Base-by-base conservation (phyloP, 1,140 invertebrate genomes). In the Dendroctonus valens region DNA sequence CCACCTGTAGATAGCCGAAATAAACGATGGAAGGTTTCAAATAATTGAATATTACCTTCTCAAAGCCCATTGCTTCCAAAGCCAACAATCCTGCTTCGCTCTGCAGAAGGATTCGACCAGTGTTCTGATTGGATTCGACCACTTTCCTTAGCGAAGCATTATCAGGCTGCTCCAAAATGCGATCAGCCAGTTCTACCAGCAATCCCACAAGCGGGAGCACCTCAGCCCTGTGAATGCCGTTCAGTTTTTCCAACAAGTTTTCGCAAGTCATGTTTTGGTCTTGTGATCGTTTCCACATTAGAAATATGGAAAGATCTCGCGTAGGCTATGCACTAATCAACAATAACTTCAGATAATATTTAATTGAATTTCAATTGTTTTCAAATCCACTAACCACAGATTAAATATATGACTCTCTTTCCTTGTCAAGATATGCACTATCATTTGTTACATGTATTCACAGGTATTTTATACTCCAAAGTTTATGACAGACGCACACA, bases 31-130 rank as follows among this genome's bases (percentile, higher is more conserved):
- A 51, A n/a, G 7, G 50, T 15, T 8, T 12, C 7, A 12, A 51
- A 51, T n/a, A 51, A 0, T 12, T 7, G 50, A 51, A 26, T 51
- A 5, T n/a, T 69, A 77, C 75, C 62, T 77, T 74, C 69, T 69
- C 7, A 70, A 77, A 77, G 15, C 75, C 75, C 74, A 77, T 75
- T 11, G 71, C 54, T 65, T 65, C 69, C 53, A 77, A 70, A 70
- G 71, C 75, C 26, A 72, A 70, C 44, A 37, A 37, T n/a, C 71
- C 75, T 11, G 74, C 75, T 44, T 53, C 59, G 15, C 72, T 58
- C 37, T 67, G 50, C 7, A 77, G 41, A 61, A 77, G 72, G 65
- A 74, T 75, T 54, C 63, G 69, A 37, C 58, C 51, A 52, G 76
- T 59, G 9, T 63, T 74, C 7, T n/a, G 11, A 68, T 77, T 77